Percentiles rank a stretch among this genome's conserved stretches.
Evolutionary conservation across 2,113 vertebrate species (phyloP).

Genomic region (Cacatua alba): DNA sequence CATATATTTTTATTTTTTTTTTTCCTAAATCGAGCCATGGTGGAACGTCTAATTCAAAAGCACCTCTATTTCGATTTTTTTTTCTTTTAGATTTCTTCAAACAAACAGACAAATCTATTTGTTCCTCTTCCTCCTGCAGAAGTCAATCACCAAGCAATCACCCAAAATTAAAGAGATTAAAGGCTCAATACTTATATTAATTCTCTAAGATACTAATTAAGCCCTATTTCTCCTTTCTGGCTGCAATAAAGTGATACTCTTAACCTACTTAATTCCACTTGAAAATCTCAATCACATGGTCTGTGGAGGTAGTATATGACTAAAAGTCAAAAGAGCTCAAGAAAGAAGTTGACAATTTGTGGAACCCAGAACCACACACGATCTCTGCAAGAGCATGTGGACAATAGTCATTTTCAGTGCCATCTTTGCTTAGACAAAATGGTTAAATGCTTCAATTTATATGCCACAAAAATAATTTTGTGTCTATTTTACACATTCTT

Average conservation of each 20-base stretch:
- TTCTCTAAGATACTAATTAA: neutral
- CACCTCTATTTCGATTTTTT: neutral
- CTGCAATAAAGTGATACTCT: neutral
- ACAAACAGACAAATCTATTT: neutral
- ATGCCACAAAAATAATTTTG: neutral
- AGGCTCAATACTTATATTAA: neutral
- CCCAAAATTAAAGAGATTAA: neutral
- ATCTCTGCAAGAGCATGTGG: neutral
- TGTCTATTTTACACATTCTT: neutral
- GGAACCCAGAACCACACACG: neutral
- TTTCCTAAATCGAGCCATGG: neutral
- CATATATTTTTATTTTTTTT: neutral
- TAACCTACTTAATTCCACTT: neutral
- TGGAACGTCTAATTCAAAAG: neutral
- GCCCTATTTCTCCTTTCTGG: neutral
- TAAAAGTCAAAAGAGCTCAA: neutral
- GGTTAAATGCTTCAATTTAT: neutral
- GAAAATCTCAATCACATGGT: neutral
- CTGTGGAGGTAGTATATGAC: neutral
- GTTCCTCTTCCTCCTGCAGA: fast-evolving
- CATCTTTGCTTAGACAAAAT: neutral
- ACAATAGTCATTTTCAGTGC: neutral
- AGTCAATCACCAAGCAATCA: neutral
- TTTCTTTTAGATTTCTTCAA: neutral
- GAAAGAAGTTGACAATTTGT: neutral